Base-by-base conservation (phyloP, 2,797 vertebrate species). In the Babyrousa celebensis region DNA sequence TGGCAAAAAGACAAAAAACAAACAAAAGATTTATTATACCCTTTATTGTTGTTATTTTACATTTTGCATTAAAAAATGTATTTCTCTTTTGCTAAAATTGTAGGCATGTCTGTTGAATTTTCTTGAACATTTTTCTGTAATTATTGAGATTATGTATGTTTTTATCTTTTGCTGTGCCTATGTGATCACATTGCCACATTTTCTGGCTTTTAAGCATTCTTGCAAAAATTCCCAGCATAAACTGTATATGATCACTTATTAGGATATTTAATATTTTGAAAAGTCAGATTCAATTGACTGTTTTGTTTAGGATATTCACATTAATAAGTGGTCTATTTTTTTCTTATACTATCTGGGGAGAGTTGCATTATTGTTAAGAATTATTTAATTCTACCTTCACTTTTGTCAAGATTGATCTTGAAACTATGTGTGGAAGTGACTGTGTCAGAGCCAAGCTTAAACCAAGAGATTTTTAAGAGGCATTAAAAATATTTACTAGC, bases 21-120 rank as follows among this genome's bases (percentile, higher is more conserved):
- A 48, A 48, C 6, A 48, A 48, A 48, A 7, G 6, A 7, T 48
- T 48, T 48, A 72, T n/a, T 92, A 60, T 86, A 60, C 25, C 27
- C 82, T 79, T 93, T 97, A 67, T 52, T 75, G 63, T 70, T 63
- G 56, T 77, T 87, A 43, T 72, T 70, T 70, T 80, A 80, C 40
- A 36, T 91, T 90, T 86, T 82, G 96, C 48, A 52, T 94, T 91
- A 94, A 84, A 91, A 92, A 93, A 23, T 27, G 5, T 60, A 75
- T 91, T 96, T 96, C 20, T 86, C 29, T 58, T 71, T 96, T 79
- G 68, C 74, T 89, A 65, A 79, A 92, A 75, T 80, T 95, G 29
- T 87, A 78, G n/a, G 60, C 91, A 95, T 65, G 23, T 25, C n/a
- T 96, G 11, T 82, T 94, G 65, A 65, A 63, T 95, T 95, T 94